Base-by-base conservation (phyloP, 2,888 invertebrate genomes). In the Pristionchus arcanus region DNA sequence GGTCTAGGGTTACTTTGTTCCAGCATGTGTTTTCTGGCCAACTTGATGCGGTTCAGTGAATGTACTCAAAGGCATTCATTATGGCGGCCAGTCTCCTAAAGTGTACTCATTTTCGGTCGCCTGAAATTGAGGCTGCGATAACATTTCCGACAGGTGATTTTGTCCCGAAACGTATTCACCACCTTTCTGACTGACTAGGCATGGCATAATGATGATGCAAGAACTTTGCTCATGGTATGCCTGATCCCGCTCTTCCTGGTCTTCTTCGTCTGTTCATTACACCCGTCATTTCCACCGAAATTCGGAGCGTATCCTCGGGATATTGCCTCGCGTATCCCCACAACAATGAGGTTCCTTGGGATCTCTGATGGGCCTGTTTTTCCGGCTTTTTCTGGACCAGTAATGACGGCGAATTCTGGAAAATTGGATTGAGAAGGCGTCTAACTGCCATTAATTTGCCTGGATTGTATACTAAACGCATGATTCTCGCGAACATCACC, bases 61-160 rank as follows among this genome's bases (percentile, higher is more conserved):
- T 55, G 21, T 21, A 4, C 55, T 13, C 59, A 4, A 63, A 21
- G 21, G 11, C 25, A 3, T 9, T 49, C 42, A 49, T 49, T 49
- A 49, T 49, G 13, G 42, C 13, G 11, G 9, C 42, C 42, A 49
- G 42, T 9, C n/a, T 11, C 2, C n/a, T 63, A 63, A n/a, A n/a
- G 11, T 19, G 16, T 25, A 63, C 25, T 63, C 63, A 9, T 11
- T 63, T 63, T 63, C 59, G 11, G 63, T 7, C 63, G 63, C 63
- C 63, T 63, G 63, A 63, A 63, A 63, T 63, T n/a, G 42, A 25
- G 63, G n/a, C 25, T 1, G 63, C 25, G 63, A 63, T 11, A 63
- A 63, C 63, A 63, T 63, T 63, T 63, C 63, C 63, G 63, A n/a
- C 59, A 59, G 59, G 19, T 59, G 59, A 59, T 59, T 59, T 59